Evolutionary conservation across 1,140 invertebrate species (phyloP).

Genomic region (Rhopalosiphum padi): DNA sequence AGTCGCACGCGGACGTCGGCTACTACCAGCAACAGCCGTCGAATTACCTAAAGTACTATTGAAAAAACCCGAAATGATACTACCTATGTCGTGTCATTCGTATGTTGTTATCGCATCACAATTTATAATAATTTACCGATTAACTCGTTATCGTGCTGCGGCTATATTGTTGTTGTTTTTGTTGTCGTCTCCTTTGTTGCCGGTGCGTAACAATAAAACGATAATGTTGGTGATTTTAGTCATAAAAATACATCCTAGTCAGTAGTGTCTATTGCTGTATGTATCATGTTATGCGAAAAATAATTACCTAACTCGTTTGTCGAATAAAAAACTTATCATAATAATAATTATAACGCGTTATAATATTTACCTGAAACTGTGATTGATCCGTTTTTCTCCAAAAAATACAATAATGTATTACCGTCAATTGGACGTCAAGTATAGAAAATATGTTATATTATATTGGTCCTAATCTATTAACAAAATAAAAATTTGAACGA

Average conservation of each 20-base stretch:
- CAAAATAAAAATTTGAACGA: background rate
- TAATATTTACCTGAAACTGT: background rate
- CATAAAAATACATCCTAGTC: background rate
- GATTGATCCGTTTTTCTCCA: background rate
- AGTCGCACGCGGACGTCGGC: slow-evolving; percentile 57
- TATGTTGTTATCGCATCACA: background rate
- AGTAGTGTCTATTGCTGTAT: background rate
- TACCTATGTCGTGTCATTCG: background rate
- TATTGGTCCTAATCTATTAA: background rate
- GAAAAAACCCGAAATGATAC: background rate
- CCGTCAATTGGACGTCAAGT: no score
- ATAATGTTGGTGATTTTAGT: background rate
- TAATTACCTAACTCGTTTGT: background rate
- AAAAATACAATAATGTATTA: background rate
- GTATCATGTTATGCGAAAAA: background rate
- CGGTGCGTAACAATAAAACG: background rate
- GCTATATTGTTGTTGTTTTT: background rate
- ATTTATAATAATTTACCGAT: background rate
- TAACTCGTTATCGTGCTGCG: background rate
- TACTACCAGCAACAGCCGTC: slow-evolving; percentile 53
- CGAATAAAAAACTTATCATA: background rate
- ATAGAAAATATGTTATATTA: no score
- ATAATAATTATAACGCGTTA: background rate
- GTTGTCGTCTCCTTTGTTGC: background rate
- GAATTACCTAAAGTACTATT: background rate